Conservation (phyloP, 1,140 invertebrate genomes). For the Drosophila kohkoa region DNA sequence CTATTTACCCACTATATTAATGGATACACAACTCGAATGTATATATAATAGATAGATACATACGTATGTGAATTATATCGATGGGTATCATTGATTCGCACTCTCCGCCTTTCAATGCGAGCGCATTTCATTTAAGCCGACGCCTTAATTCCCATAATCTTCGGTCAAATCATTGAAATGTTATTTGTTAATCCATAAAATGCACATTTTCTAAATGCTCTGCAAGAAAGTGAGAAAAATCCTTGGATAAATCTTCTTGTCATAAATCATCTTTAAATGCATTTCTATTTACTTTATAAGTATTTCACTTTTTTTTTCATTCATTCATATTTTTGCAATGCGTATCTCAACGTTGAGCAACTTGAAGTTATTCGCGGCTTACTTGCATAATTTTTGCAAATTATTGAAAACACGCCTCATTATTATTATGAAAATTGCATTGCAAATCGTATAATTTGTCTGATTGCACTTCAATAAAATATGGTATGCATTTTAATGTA, state of each 20-base stretch:
- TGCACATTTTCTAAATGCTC: neutral
- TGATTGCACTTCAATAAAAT: conserved; percentile 9
- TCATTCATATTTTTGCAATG: neutral
- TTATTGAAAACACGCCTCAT: neutral
- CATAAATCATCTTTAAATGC: too few relatives aligned
- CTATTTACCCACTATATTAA: neutral
- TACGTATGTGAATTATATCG: too few relatives aligned
- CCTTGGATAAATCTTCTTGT: too few relatives aligned
- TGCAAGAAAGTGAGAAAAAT: neutral
- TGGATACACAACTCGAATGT: too few relatives aligned
- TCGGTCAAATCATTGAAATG: conserved; percentile 1
- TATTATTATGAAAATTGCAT: conserved; percentile 1
- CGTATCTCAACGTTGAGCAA: neutral
- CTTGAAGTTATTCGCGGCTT: neutral
- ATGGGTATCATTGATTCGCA: neutral
- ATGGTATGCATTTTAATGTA: too few relatives aligned
- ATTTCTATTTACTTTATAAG: neutral
- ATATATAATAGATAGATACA: too few relatives aligned
- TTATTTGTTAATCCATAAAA: conserved; percentile 5
- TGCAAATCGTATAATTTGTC: neutral
- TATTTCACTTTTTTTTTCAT: neutral
- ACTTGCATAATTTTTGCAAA: neutral
- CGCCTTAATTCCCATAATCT: conserved; percentile 16
- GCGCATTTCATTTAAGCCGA: conserved; percentile 14
- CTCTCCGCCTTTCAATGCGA: neutral